Evolutionary conservation across 2,888 invertebrate genomes (phyloP), one percentile per base, ranked within the genome.

Genomic region (Ischnus inquisitorius): DNA sequence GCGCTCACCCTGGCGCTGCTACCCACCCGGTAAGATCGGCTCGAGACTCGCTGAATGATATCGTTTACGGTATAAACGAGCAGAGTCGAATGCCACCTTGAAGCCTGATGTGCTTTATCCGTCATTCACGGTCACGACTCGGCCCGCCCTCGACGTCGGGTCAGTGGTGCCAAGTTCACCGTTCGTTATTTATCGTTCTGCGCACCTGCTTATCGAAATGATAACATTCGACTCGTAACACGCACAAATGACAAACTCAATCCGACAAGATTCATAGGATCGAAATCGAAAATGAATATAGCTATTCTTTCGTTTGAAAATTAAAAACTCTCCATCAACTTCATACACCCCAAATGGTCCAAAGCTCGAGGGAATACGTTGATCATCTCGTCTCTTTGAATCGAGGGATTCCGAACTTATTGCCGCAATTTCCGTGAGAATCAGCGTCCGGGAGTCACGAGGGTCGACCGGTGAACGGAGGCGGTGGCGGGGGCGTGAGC

Each of bases 121-220:
- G 69, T 65, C 64, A 60, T 77, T 69, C 77, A 67, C 71, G 71
- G 51, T 67, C 82, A 62, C 68, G 54, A 46, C 67, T 46, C n/a
- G 8, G 12, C 57, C 3, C n/a, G n/a, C 14, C 28, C 34, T 8
- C 4, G 25, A 39, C 34, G 46, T 60, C 71, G 64, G 82, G 82
- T 82, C 77, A 82, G 82, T 77, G 67, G 77, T 82, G 77, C 82
- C 76, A 82, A 82, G 82, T 82, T 77, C 82, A 82, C 19, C 12
- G 41, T 16, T 28, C n/a, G 65, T 60, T 34, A 71, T 60, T 77
- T 67, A 71, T 71, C 82, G 65, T 57, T 25, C 34, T 34, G 34
- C 34, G 25, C 57, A 71, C 71, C 57, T 69, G 79, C 79, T 74
- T 68, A 75, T 75, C 68, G 28, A 64, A 34, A 39, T 34, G 34